Conservation (phyloP, 2,888 invertebrate genomes). For the Morpho helenor region DNA sequence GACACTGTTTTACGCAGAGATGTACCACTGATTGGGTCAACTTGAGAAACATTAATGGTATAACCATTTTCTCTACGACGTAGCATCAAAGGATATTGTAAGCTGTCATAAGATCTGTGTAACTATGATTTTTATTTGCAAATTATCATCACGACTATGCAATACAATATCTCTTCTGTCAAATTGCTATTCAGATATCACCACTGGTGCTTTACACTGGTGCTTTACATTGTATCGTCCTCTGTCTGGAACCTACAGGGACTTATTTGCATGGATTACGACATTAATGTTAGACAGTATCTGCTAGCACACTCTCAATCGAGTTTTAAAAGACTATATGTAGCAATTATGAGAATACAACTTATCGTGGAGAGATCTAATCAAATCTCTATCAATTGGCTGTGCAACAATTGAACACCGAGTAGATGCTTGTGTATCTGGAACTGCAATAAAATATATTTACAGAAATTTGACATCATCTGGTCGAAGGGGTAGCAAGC, state of each 20-base stretch:
- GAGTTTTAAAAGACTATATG: conserved; percentile 30
- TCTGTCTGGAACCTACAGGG: conserved; percentile 26
- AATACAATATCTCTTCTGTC: conserved; percentile 32
- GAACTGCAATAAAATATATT: conserved; percentile 30
- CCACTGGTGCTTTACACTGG: conserved; percentile 33
- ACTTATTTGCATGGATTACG: conserved; percentile 30
- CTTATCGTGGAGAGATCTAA: conserved; percentile 31
- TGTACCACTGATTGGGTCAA: conserved; percentile 22
- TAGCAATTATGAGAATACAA: conserved; percentile 29
- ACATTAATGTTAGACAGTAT: conserved; percentile 27
- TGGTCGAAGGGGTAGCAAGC: background rate
- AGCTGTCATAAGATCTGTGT: conserved; percentile 32
- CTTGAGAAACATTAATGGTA: conserved; percentile 28
- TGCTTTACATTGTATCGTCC: conserved; percentile 32
- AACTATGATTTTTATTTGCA: conserved; percentile 27
- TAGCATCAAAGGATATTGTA: conserved; percentile 33
- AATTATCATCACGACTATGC: conserved; percentile 29
- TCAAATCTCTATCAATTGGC: conserved; percentile 27
- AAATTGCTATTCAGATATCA: conserved; percentile 32
- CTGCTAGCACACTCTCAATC: conserved; percentile 28
- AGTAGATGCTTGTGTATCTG: conserved; percentile 28
- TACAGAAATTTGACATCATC: conserved; percentile 16
- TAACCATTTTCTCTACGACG: conserved; percentile 32
- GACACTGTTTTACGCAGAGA: conserved; percentile 28
- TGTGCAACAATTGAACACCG: conserved; percentile 26